Conservation (phyloP, 2,888 invertebrate genomes). For the Stictocephala bisonia region DNA sequence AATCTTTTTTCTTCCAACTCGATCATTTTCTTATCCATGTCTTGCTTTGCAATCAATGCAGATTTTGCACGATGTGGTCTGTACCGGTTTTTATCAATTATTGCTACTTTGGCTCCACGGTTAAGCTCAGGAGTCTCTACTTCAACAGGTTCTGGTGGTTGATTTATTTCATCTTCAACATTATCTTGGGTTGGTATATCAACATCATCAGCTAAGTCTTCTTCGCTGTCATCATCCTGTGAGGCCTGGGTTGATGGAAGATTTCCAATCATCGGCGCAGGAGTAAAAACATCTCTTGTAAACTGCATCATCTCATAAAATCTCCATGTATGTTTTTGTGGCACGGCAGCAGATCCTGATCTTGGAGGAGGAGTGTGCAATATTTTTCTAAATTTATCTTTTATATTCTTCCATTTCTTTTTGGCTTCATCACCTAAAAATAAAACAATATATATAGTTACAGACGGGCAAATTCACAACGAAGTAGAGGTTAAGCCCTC, state of each 20-base stretch:
- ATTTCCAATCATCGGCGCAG: not conserved
- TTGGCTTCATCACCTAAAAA: no score
- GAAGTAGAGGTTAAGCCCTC: no score
- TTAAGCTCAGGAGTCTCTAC: not conserved
- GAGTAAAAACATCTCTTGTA: not conserved
- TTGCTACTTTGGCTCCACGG: not conserved
- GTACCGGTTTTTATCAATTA: not conserved
- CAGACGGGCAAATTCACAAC: no score
- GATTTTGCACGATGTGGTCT: constrained; percentile 19
- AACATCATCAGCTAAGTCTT: not conserved
- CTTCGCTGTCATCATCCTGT: not conserved
- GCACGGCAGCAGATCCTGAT: constrained; percentile 12
- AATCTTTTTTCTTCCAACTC: not conserved
- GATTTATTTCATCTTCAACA: not conserved
- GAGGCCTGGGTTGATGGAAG: not conserved
- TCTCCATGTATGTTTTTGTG: not conserved
- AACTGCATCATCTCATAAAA: constrained; percentile 7
- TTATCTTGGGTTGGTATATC: not conserved
- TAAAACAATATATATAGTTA: no score
- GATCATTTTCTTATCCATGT: constrained; percentile 4
- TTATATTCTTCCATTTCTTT: constrained; percentile 24
- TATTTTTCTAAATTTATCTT: constrained; percentile 12
- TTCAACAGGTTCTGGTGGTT: no score
- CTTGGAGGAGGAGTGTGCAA: constrained; percentile 1
- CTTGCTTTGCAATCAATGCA: not conserved